A percentile compares a stretch with the other conserved stretches of the same genome.
Evolutionary conservation across 2,797 vertebrate species (phyloP).

Genomic region (Menidia menidia): DNA sequence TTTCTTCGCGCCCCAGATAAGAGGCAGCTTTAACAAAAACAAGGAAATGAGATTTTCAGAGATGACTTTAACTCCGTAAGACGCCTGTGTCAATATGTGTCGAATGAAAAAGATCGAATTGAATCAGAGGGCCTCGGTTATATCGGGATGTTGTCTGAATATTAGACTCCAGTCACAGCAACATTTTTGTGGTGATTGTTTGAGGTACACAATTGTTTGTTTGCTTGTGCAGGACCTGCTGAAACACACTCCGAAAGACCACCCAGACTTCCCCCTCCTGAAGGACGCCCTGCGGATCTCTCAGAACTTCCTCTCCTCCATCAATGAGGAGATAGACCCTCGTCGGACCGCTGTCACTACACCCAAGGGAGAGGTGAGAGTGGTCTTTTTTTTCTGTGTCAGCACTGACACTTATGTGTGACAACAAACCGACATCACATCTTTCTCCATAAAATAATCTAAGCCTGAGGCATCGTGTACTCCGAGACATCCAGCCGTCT

Average conservation of each 20-base stretch:
- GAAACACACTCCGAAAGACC: slow-evolving; percentile 96
- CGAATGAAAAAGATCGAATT: slow-evolving; percentile 3
- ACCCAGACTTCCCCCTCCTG: slow-evolving; percentile 95
- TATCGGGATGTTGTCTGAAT: slow-evolving; percentile 1
- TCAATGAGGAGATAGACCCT: slow-evolving; percentile 97
- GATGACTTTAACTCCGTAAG: slow-evolving; percentile 16
- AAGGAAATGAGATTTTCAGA: slow-evolving; percentile 31
- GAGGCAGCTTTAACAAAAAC: slow-evolving; percentile 32
- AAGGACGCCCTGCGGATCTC: slow-evolving; percentile 97
- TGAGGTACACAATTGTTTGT: neutral
- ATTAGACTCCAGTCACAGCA: neutral
- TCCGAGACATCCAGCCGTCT: neutral
- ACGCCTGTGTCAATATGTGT: slow-evolving; percentile 5
- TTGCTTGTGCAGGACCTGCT: slow-evolving; percentile 87
- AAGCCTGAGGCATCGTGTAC: neutral
- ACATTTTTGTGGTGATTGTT: neutral
- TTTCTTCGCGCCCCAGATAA: slow-evolving; percentile 23
- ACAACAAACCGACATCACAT: no score
- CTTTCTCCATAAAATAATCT: no score
- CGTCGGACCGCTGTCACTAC: slow-evolving; percentile 95
- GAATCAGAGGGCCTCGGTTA: neutral
- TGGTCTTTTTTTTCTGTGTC: no score
- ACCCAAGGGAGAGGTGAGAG: slow-evolving; percentile 94
- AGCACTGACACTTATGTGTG: no score
- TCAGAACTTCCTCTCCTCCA: slow-evolving; percentile 98